These are phyloP conservation scores for Sthenelais limicola DNA, from an alignment of 2,888 invertebrate species.

Conservation along the genomic window DNA sequence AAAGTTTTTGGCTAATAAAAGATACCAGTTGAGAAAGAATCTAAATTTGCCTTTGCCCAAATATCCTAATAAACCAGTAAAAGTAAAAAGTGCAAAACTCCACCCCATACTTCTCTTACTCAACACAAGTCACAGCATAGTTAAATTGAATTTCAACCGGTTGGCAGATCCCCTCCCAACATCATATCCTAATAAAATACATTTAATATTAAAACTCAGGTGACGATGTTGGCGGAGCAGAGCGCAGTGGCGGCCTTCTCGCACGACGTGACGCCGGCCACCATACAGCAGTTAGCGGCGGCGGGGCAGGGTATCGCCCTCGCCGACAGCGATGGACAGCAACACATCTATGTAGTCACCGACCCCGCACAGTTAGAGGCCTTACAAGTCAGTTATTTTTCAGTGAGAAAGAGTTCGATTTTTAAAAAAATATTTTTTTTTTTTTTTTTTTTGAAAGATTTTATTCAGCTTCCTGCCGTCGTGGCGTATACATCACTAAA, in stretches of 20 bases:
- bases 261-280: constrained; percentile 52
- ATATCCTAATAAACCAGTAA: too few relatives aligned
- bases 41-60: too few relatives aligned
- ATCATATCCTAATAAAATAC: background rate
- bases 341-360: constrained; percentile 67
- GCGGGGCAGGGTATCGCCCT: constrained; percentile 49
- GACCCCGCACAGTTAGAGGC: constrained; percentile 66
- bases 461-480: too few relatives aligned
- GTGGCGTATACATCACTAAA: too few relatives aligned
- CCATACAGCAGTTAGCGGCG: constrained; percentile 56
- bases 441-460: too few relatives aligned
- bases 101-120: too few relatives aligned
- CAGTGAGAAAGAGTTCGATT: constrained; percentile 15
- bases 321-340: constrained; percentile 60
- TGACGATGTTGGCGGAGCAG: constrained; percentile 6
- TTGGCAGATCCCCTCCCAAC: background rate
- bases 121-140: too few relatives aligned
- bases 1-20: too few relatives aligned
- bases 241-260: constrained; percentile 32
- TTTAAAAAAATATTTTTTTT: background rate
- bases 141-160: too few relatives aligned
- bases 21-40: too few relatives aligned
- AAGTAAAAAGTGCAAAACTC: too few relatives aligned
- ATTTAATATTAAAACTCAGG: background rate
- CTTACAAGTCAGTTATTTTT: constrained; percentile 62